These are phyloP conservation scores for Pardosa pseudoannulata DNA, from an alignment of 2,888 invertebrate genomes.

Conservation along the genomic window DNA sequence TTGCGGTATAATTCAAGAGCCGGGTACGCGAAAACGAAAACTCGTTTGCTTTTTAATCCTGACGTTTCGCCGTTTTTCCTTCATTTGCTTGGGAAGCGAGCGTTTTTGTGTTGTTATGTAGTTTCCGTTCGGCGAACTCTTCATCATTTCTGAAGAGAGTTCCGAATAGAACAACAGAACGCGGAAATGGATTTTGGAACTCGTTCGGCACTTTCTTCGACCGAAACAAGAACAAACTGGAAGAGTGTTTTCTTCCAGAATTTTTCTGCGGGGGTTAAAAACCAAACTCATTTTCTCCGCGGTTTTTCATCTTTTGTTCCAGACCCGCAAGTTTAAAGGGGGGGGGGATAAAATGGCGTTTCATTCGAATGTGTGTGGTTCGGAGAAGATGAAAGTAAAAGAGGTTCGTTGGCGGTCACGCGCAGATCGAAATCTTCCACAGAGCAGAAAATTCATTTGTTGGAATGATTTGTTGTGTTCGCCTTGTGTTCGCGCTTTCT, in stretches of 20 bases:
- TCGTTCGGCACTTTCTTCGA: background rate
- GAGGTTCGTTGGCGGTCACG: too few species aligned
- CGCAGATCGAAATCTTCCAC: too few species aligned
- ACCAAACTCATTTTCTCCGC: background rate
- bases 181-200: background rate
- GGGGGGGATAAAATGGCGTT: too few species aligned
- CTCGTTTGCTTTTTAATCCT: constrained; percentile 49
- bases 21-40: constrained; percentile 28
- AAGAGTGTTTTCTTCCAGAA: too few species aligned
- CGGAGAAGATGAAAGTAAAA: too few species aligned
- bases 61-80: constrained; percentile 24
- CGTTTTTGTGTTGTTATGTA: too few species aligned
- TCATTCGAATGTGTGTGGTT: background rate
- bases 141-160: background rate
- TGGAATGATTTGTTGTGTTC: too few species aligned
- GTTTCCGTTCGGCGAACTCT: background rate
- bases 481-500: too few species aligned
- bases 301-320: background rate
- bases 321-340: background rate
- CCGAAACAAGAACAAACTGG: too few species aligned
- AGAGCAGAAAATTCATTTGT: too few species aligned
- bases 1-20: background rate
- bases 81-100: background rate
- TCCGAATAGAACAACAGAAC: background rate
- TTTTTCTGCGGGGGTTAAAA: too few species aligned